Evolutionary conservation across 2,113 vertebrate species (phyloP), one percentile per base, ranked within the genome.

Genomic region (Saguinus midas): DNA sequence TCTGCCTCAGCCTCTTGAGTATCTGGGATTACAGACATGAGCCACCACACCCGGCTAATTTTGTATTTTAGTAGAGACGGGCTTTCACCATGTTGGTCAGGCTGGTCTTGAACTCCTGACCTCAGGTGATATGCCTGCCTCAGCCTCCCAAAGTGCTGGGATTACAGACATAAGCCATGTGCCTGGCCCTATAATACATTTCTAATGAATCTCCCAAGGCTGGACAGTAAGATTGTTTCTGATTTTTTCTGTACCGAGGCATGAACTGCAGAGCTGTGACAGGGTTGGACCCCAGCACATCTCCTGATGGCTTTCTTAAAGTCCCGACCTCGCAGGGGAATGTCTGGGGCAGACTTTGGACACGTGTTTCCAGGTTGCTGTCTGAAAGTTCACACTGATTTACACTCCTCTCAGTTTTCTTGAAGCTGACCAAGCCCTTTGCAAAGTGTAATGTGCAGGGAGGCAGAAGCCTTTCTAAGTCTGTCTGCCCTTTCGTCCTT

Each of bases 401-500:
- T 20, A 27, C 0, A 0, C 4, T 18, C 25, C 52, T 45, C 64
- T 85, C 27, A 3, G 75, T 64, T 40, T 50, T 29, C 72, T n/a
- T 1, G 37, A 83, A 73, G 75, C 75, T 83, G 87, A 45, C 32
- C 14, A 14, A n/a, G 87, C 29, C 25, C 85, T 87, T 25, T 87
- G 87, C 23, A n/a, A 17, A 75, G 80, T 11, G 40, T 5, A 0
- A 1, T 9, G 72, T n/a, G 64, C n/a, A 7, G 70, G 72, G 37
- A 52, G 83, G 37, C 20, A 0, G 87, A 52, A 75, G 75, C 52
- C 82, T 90, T 82, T 85, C 89, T 96, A 52, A 96, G 79, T 50
- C 84, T 55, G 27, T 84, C 84, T 96, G 92, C 32, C 95, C 43
- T 95, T 98, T 90, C 18, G 2, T 96, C 64, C 96, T 37, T 97